Evolutionary conservation across 2,797 vertebrate genomes (phyloP).

Genomic region (Anolis apletophallus): DNA sequence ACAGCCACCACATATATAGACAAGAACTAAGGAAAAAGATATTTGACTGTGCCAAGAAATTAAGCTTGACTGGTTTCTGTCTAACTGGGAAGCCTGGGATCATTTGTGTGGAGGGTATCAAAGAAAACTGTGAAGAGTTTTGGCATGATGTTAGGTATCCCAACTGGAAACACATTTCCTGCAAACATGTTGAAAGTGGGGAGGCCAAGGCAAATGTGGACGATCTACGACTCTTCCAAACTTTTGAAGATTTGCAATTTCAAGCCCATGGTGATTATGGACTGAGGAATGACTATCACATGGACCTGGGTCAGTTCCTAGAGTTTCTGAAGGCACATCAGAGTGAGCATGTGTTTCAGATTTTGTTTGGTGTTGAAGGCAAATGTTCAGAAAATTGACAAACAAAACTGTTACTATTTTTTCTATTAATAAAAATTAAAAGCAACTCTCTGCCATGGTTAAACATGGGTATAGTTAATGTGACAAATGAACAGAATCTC

Average conservation of each 20-base stretch:
- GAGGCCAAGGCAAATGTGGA: conserved; percentile 65
- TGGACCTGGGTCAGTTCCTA: conserved; percentile 82
- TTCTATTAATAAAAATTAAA: conserved; percentile 4
- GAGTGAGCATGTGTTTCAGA: conserved; percentile 80
- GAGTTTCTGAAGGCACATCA: conserved; percentile 78
- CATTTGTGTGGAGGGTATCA: conserved; percentile 80
- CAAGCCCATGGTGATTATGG: conserved; percentile 80
- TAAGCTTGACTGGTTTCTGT: conserved; percentile 82
- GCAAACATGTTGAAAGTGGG: conserved; percentile 76
- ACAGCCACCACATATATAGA: conserved; percentile 83
- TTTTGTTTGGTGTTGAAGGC: conserved; percentile 81
- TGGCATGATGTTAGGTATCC: conserved; percentile 80
- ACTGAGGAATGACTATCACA: conserved; percentile 81
- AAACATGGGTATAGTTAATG: background rate
- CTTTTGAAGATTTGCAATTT: conserved; percentile 81
- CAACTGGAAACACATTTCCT: conserved; percentile 83
- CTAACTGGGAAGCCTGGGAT: conserved; percentile 82
- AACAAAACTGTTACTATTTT: conserved; percentile 16
- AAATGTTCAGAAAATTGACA: conserved; percentile 71
- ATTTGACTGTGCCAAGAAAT: conserved; percentile 77
- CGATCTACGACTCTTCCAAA: conserved; percentile 69
- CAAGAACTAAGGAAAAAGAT: conserved; percentile 82
- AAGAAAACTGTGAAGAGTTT: conserved; percentile 80
- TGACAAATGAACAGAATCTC: conserved; percentile 19
- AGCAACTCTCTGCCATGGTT: background rate